Conservation (phyloP, 2,797 vertebrate species). For the Sylvia borin region DNA sequence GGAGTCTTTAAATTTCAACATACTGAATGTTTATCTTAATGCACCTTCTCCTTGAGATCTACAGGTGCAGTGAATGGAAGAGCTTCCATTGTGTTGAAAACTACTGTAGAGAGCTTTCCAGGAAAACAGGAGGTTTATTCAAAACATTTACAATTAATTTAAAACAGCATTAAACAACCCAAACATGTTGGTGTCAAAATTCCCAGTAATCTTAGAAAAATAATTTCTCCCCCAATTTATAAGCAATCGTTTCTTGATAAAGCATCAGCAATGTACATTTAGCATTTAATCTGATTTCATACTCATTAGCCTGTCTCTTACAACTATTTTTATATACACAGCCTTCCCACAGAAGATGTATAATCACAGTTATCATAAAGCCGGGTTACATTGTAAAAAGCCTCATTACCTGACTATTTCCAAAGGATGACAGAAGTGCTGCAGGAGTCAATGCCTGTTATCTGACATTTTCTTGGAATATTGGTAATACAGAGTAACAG, state of each 20-base stretch:
- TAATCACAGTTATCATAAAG: background rate
- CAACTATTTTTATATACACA: background rate
- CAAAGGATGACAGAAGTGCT: background rate
- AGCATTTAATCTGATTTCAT: background rate
- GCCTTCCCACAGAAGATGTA: background rate
- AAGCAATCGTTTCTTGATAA: background rate
- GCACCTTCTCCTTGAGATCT: background rate
- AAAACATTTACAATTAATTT: background rate
- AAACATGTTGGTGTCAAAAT: background rate
- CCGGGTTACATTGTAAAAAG: background rate
- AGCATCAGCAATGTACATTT: background rate
- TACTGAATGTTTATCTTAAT: background rate
- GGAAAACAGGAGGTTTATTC: background rate
- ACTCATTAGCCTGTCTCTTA: background rate
- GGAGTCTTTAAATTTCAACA: background rate
- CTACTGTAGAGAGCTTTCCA: background rate
- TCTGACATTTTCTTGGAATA: background rate
- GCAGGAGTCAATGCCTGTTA: rapidly evolving
- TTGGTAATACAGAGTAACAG: background rate
- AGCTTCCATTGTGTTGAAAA: background rate
- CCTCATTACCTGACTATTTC: background rate
- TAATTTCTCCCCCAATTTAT: background rate
- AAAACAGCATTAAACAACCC: background rate
- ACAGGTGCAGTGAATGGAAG: background rate
- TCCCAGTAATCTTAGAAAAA: background rate